phyloP scores from a whole-genome alignment of 1,140 invertebrate species.

The Tetramorium simillimum region DNA sequence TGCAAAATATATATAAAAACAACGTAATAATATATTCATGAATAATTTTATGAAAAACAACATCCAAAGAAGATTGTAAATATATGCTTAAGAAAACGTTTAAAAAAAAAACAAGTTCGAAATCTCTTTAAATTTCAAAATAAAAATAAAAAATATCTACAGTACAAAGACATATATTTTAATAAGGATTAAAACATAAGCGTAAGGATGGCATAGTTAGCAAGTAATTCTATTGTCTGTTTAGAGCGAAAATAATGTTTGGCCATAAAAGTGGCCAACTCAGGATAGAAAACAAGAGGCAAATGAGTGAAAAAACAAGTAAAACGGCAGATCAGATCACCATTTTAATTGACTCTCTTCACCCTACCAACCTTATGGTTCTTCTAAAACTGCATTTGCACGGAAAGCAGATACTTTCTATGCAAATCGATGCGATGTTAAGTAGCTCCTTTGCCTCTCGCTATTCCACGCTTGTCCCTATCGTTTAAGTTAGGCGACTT shows the following conservation, averaged over 20 bases:
- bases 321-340: slow-evolving; percentile 59
- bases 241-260: slow-evolving; percentile 6
- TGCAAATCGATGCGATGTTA: slow-evolving; percentile 70
- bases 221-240: slow-evolving; percentile 2
- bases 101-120: neutral
- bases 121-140: neutral
- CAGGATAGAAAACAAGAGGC: slow-evolving; percentile 33
- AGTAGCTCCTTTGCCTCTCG: slow-evolving; percentile 48
- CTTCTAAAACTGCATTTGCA: slow-evolving; percentile 56
- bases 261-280: neutral
- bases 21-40: slow-evolving; percentile 1
- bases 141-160: neutral
- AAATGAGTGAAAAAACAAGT: slow-evolving; percentile 44
- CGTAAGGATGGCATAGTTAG: neutral
- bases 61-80: neutral
- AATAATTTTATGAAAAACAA: neutral
- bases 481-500: slow-evolving; percentile 23
- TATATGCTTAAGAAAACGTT: neutral
- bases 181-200: neutral
- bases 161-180: neutral
- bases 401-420: slow-evolving; percentile 65
- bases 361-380: slow-evolving; percentile 14
- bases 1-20: neutral
- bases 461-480: slow-evolving; percentile 1
- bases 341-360: slow-evolving; percentile 65